These are phyloP conservation scores for Hydrotaea cyrtoneurina DNA, from an alignment of 2,888 invertebrate species.

Conservation along the genomic window DNA sequence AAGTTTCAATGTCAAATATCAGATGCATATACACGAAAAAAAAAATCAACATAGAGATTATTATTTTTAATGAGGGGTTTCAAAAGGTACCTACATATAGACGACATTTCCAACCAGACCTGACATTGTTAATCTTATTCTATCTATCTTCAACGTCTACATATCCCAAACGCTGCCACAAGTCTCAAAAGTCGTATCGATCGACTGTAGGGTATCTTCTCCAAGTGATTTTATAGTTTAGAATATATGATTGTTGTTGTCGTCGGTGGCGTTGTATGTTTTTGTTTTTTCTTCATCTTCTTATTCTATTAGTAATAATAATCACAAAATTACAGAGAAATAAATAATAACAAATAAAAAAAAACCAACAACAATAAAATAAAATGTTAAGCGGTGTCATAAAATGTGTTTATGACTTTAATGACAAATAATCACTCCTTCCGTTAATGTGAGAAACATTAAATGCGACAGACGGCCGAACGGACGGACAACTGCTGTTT, in stretches of 20 bases:
- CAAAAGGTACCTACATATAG: too few species aligned
- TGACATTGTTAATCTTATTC: too few species aligned
- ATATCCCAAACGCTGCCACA: too few species aligned
- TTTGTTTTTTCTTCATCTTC: neutral
- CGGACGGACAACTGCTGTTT: conserved; percentile 25
- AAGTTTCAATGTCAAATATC: too few species aligned
- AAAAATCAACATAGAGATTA: too few species aligned
- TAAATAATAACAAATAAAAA: conserved; percentile 44
- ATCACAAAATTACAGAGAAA: conserved; percentile 24
- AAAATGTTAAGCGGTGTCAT: conserved; percentile 69
- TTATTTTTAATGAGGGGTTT: too few species aligned
- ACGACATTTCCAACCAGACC: too few species aligned
- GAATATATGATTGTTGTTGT: conserved; percentile 3
- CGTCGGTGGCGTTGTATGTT: neutral
- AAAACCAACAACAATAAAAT: conserved; percentile 58
- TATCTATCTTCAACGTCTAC: too few species aligned
- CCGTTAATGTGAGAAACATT: conserved; percentile 70
- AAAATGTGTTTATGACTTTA: conserved; percentile 71
- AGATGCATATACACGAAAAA: too few species aligned
- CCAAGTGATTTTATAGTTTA: too few species aligned
- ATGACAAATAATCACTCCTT: conserved; percentile 72
- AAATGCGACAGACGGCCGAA: conserved; percentile 40
- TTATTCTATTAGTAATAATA: neutral
- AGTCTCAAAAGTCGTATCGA: too few species aligned
- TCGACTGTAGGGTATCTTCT: too few species aligned